Conservation (phyloP, 2,797 vertebrate genomes). For the Poecile montanus region DNA sequence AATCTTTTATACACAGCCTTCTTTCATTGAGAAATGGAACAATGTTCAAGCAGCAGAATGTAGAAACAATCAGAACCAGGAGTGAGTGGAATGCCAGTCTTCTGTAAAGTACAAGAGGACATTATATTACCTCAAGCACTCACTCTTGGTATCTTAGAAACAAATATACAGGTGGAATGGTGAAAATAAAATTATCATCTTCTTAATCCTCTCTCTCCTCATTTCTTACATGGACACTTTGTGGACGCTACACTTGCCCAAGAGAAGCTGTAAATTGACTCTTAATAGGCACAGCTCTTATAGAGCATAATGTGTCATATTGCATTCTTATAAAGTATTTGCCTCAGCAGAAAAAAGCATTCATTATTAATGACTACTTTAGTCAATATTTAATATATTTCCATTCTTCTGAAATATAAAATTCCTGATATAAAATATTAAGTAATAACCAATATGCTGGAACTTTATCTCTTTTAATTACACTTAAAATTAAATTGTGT, state of each 20-base stretch:
- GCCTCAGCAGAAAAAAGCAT: neutral
- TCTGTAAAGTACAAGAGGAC: neutral
- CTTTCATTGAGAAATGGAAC: neutral
- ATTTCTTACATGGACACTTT: neutral
- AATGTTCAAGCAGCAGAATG: neutral
- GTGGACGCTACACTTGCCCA: neutral
- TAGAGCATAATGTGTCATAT: neutral
- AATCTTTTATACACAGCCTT: neutral
- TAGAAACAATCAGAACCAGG: neutral
- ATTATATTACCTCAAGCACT: neutral
- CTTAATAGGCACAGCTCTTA: neutral
- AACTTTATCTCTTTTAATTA: neutral
- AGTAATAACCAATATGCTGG: neutral
- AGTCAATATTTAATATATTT: slow-evolving; percentile 62
- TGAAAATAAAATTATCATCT: neutral
- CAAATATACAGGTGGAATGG: neutral
- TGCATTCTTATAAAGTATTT: slow-evolving; percentile 13
- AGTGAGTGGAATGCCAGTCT: neutral
- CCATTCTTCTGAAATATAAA: slow-evolving; percentile 10
- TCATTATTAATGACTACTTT: slow-evolving; percentile 32
- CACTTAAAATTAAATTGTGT: neutral
- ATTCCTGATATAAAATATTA: slow-evolving; percentile 50
- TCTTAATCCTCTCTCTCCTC: neutral
- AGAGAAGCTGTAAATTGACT: neutral
- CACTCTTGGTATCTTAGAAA: neutral